Evolutionary conservation across 2,797 vertebrate genomes (phyloP).

Genomic region (Chaetodon trifasciatus): DNA sequence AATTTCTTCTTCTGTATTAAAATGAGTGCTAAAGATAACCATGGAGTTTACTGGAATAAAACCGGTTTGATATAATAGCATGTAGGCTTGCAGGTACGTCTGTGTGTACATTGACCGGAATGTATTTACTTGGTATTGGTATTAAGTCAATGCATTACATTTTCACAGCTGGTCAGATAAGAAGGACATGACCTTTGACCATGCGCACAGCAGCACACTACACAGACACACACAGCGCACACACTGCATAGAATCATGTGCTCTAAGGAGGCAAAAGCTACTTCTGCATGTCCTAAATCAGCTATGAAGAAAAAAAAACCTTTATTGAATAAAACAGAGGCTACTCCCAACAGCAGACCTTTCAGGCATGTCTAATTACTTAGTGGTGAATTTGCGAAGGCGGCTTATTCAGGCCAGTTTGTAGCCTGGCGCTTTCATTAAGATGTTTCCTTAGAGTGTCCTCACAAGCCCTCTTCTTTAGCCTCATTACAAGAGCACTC

Average conservation of each 20-base stretch:
- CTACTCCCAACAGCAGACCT: slow-evolving; percentile 45
- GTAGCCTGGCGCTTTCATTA: slow-evolving; percentile 69
- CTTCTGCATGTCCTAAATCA: slow-evolving; percentile 30
- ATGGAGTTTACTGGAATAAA: neutral
- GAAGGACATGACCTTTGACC: slow-evolving; percentile 22
- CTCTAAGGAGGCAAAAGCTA: slow-evolving; percentile 10
- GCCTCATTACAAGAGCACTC: slow-evolving; percentile 54
- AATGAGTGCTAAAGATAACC: slow-evolving; percentile 30
- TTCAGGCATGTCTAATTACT: slow-evolving; percentile 71
- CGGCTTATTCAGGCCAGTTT: slow-evolving; percentile 64
- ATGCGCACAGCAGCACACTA: neutral
- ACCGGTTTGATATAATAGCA: neutral
- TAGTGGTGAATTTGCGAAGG: slow-evolving; percentile 55
- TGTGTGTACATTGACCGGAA: neutral
- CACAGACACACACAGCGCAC: neutral
- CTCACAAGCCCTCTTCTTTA: slow-evolving; percentile 65
- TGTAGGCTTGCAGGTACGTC: neutral
- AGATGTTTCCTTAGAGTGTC: slow-evolving; percentile 69
- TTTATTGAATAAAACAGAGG: slow-evolving; percentile 51
- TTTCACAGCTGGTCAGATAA: slow-evolving; percentile 2
- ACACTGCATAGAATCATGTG: neutral
- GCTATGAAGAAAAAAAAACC: neutral
- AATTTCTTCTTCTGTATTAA: slow-evolving; percentile 30
- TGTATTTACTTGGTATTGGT: slow-evolving; percentile 5
- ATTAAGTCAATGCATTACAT: neutral